These are phyloP conservation scores for Solenopsis invicta DNA, from an alignment of 1,140 invertebrate genomes.

Conservation along the genomic window DNA sequence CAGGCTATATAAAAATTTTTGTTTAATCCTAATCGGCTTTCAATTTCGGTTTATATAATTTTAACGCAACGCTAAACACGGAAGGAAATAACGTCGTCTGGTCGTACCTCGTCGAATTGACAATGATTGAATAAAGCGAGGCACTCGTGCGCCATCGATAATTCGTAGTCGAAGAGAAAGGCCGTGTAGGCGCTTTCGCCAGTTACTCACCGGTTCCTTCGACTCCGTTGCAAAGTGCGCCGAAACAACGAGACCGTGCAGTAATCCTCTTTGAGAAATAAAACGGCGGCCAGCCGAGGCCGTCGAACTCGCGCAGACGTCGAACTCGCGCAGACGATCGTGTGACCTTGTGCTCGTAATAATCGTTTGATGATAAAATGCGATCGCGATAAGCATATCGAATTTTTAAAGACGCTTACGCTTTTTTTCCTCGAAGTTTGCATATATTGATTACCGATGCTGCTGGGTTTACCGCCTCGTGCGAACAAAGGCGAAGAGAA, in stretches of 20 bases:
- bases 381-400: conserved; percentile 3
- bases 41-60: conserved; percentile 59
- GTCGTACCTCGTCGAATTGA: conserved; percentile 39
- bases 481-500: neutral
- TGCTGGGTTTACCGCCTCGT: too few species aligned
- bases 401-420: neutral
- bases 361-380: conserved; percentile 57
- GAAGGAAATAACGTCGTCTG: conserved; percentile 9
- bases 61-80: conserved; percentile 34
- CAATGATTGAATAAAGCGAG: conserved; percentile 32
- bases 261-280: conserved; percentile 63
- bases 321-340: conserved; percentile 29
- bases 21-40: conserved; percentile 11
- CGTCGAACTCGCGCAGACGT: conserved; percentile 22
- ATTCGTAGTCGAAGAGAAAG: conserved; percentile 71
- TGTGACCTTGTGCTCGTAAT: conserved; percentile 64
- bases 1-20: neutral
- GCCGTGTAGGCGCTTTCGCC: conserved; percentile 70
- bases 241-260: conserved; percentile 31
- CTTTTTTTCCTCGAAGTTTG: neutral
- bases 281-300: conserved; percentile 13
- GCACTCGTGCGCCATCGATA: conserved; percentile 48
- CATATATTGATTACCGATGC: neutral
- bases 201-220: conserved; percentile 39
- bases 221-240: conserved; percentile 30